phyloP scores from a whole-genome alignment of 2,797 vertebrate species.

The Phataginus tricuspis region DNA sequence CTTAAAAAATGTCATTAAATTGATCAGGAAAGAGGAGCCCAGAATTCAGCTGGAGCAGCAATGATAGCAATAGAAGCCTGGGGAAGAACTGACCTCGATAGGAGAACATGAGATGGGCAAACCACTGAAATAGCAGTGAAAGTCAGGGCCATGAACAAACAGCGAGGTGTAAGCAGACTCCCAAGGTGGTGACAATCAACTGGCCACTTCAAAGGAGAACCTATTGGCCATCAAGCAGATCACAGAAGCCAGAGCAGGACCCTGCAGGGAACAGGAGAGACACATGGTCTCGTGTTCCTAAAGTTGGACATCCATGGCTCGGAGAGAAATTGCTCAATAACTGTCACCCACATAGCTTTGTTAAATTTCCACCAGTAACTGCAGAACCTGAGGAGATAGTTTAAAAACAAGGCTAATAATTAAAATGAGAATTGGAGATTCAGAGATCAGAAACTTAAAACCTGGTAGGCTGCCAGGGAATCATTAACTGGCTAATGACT shows the following conservation, averaged over 20 bases:
- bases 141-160: not conserved
- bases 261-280: not conserved
- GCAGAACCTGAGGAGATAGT: not conserved
- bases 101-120: not conserved
- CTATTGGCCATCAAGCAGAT: not conserved
- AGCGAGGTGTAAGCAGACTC: not conserved
- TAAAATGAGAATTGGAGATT: not conserved
- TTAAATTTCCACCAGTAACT: not conserved
- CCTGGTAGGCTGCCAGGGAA: not conserved
- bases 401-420: not conserved
- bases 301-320: not conserved
- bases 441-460: not conserved
- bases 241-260: not conserved
- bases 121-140: not conserved
- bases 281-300: not conserved
- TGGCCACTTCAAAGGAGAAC: slow-evolving; percentile 52
- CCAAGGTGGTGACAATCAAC: not conserved
- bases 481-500: not conserved
- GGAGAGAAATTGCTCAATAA: not conserved
- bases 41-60: not conserved
- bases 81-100: not conserved
- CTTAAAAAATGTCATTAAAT: not conserved
- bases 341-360: not conserved
- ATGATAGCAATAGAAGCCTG: not conserved
- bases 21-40: not conserved